These are phyloP conservation scores for Brachyptera risi DNA, from an alignment of 2,888 invertebrate species.

Conservation along the genomic window DNA sequence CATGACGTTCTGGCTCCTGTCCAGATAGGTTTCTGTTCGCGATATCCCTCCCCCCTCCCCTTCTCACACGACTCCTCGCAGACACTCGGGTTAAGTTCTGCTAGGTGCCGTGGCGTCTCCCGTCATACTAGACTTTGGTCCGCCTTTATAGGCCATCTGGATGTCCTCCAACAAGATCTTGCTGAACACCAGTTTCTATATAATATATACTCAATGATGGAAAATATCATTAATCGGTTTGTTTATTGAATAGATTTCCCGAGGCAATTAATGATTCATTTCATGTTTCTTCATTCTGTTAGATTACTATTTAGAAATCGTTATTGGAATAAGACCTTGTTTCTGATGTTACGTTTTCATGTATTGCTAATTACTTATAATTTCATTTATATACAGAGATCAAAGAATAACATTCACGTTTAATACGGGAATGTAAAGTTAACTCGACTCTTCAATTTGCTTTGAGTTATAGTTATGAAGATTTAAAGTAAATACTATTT, in stretches of 20 bases:
- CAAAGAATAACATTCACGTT: too few species aligned
- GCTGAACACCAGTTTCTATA: background rate
- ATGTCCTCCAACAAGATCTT: conserved; percentile 2
- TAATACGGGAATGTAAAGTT: too few species aligned
- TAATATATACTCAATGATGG: background rate
- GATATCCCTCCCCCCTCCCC: background rate
- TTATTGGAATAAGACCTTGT: too few species aligned
- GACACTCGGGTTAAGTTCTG: background rate
- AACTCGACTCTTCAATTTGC: too few species aligned
- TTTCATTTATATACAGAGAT: too few species aligned
- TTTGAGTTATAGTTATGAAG: too few species aligned
- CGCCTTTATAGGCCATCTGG: conserved; percentile 11
- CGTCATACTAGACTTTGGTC: background rate
- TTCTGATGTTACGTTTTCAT: too few species aligned
- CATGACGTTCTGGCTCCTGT: too few species aligned
- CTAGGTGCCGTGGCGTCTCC: conserved; percentile 9
- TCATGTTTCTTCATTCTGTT: background rate
- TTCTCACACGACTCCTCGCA: background rate
- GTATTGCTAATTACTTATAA: too few species aligned
- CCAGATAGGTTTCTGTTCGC: too few species aligned
- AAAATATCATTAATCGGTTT: conserved; percentile 10
- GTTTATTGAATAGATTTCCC: too few species aligned
- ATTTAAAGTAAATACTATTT: too few species aligned
- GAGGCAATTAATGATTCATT: background rate
- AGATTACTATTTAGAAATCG: background rate